These are phyloP conservation scores for Pheosia gnoma DNA, from an alignment of 2,888 invertebrate genomes.

Conservation along the genomic window DNA sequence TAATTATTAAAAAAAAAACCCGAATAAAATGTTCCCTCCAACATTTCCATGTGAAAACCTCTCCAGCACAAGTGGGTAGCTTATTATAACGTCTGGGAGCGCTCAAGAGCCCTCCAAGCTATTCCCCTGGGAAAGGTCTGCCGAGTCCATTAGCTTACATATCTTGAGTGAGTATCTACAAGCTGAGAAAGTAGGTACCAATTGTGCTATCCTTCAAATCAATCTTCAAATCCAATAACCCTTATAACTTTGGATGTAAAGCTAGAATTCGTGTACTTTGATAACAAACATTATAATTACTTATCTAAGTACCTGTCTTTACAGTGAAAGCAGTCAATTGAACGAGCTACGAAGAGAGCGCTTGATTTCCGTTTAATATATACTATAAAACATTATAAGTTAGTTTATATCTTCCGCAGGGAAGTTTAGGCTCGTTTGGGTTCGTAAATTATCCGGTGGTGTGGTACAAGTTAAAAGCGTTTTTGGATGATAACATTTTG, in stretches of 20 bases:
- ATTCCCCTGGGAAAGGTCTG: conserved; percentile 6
- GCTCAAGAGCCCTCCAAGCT: conserved; percentile 8
- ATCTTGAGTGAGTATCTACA: background rate
- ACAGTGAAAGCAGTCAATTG: background rate
- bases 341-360: conserved; percentile 4
- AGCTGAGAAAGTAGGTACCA: too few relatives aligned
- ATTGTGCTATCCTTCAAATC: too few relatives aligned
- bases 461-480: conserved; percentile 1
- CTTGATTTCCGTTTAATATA: conserved; percentile 16
- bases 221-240: too few relatives aligned
- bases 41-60: background rate
- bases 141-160: conserved; percentile 8
- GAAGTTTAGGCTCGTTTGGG: conserved; percentile 7
- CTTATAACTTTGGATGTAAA: too few relatives aligned
- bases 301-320: background rate
- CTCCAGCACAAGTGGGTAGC: background rate
- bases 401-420: conserved; percentile 4
- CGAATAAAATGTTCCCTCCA: background rate
- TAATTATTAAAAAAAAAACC: background rate
- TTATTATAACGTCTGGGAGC: conserved; percentile 13
- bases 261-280: too few relatives aligned
- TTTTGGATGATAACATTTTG: too few relatives aligned
- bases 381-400: conserved; percentile 10
- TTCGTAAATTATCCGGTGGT: background rate
- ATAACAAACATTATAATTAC: background rate